Base-by-base conservation (phyloP, 2,797 vertebrate species). In the Tenualosa ilisha region DNA sequence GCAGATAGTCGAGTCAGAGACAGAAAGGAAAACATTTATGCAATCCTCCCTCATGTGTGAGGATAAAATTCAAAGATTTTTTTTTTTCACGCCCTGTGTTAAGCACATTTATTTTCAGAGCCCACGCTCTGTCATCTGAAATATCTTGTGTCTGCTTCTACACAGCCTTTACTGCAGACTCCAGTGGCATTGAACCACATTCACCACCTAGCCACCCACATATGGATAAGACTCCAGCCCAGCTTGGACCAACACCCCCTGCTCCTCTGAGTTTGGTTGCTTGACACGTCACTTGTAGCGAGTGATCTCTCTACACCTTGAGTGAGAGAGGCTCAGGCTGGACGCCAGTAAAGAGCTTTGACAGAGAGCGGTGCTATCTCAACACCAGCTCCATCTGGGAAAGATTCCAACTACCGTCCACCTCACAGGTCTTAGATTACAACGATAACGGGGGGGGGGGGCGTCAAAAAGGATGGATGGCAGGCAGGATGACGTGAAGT, bases 221-320 rank as follows among this genome's bases (percentile, higher is more conserved):
- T 81, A 56, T 46, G 53, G 40, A 51, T 53, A 65, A 63, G 83
- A 56, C 51, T 81, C 26, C 0, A 61, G 46, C 75, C 81, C 81
- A 82, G 72, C 56, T 51, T 79, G 11, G 46, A 49, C 81, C 40
- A 81, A 82, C 37, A 79, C 72, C 37, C 40, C 22, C 40, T 46
- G 72, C 7, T 22, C 82, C 61, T 85, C 43, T 85, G 37, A 72
- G 82, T 83, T 86, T n/a, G n/a, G 20, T 31, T 50, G 46, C 40
- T 11, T 12, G 17, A 22, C 68, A 31, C 81, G 31, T 79, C 72
- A 79, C 15, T 20, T 22, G 6, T 43, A 6, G 0, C 72, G 20
- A 46, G 43, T 22, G 37, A 79, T 46, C 72, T 46, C 40, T 15
- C 12, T 46, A 17, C 40, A 79, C 72, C 72, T 22, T 9, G 15